These are phyloP conservation scores for Edolisoma coerulescens DNA, from an alignment of 2,113 vertebrate species.

Conservation along the genomic window DNA sequence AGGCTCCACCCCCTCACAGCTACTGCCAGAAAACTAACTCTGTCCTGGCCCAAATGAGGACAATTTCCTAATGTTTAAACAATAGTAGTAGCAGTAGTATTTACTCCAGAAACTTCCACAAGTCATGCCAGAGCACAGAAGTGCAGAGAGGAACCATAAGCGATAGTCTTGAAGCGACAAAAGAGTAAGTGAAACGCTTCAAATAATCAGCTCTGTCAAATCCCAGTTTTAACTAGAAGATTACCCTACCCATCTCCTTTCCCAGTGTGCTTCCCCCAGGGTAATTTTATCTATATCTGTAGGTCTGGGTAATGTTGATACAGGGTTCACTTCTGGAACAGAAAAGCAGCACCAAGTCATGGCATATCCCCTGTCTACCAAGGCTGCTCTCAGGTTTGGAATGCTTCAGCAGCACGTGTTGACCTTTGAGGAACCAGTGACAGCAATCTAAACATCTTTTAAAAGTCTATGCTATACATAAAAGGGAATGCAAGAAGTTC, in stretches of 20 bases:
- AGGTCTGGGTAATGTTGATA: not conserved
- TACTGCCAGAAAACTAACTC: not conserved
- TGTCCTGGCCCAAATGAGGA: accelerated
- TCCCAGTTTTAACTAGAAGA: not conserved
- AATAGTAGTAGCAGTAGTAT: not conserved
- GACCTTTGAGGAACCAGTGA: not conserved
- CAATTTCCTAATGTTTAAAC: not conserved
- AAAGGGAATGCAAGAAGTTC: not conserved
- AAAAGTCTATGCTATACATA: not conserved
- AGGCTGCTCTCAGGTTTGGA: not conserved
- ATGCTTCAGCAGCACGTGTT: accelerated
- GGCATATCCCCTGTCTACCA: accelerated
- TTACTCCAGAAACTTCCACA: not conserved
- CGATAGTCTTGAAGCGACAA: not conserved
- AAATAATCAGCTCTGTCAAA: not conserved
- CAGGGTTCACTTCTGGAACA: not conserved
- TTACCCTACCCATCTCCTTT: not conserved
- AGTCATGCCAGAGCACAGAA: not conserved
- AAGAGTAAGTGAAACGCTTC: not conserved
- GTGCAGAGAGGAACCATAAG: not conserved
- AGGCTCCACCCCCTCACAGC: too few species aligned
- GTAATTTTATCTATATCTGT: not conserved
- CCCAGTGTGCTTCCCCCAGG: not conserved
- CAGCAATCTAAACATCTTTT: not conserved
- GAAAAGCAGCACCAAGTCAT: not conserved